These are phyloP conservation scores for Pelusios castaneus DNA, from an alignment of 2,113 vertebrate species.

Conservation along the genomic window DNA sequence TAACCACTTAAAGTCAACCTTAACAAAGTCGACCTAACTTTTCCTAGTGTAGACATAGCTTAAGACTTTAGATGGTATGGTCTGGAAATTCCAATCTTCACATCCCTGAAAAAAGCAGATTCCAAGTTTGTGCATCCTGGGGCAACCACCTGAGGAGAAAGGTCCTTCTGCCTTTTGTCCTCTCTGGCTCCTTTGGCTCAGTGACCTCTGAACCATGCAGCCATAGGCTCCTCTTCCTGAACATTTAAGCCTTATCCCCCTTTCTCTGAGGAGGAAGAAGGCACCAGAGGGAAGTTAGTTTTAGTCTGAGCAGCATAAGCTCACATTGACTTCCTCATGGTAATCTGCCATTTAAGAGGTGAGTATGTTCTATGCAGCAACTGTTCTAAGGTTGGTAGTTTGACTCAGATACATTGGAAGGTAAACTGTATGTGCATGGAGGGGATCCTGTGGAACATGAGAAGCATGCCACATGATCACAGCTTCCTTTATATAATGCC, in stretches of 20 bases:
- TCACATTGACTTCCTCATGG: neutral
- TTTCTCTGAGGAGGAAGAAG: neutral
- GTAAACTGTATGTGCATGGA: neutral
- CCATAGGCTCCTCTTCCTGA: neutral
- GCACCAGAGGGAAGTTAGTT: neutral
- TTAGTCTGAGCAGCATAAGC: neutral
- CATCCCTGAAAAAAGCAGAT: neutral
- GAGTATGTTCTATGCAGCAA: neutral
- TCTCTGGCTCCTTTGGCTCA: neutral
- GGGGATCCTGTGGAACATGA: neutral
- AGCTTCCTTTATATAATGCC: neutral
- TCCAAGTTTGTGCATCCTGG: neutral
- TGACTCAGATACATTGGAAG: rapidly evolving
- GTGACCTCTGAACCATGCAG: neutral
- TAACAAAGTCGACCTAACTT: too few species aligned
- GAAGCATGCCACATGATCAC: neutral
- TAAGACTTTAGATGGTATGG: neutral
- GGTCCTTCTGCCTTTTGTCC: neutral
- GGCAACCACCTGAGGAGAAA: neutral
- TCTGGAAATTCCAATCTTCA: neutral
- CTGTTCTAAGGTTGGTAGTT: neutral
- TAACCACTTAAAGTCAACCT: too few species aligned
- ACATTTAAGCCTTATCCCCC: rapidly evolving
- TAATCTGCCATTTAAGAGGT: neutral
- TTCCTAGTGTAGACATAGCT: too few species aligned